phyloP scores from a whole-genome alignment of 2,888 invertebrate genomes.

The Patella depressa region DNA sequence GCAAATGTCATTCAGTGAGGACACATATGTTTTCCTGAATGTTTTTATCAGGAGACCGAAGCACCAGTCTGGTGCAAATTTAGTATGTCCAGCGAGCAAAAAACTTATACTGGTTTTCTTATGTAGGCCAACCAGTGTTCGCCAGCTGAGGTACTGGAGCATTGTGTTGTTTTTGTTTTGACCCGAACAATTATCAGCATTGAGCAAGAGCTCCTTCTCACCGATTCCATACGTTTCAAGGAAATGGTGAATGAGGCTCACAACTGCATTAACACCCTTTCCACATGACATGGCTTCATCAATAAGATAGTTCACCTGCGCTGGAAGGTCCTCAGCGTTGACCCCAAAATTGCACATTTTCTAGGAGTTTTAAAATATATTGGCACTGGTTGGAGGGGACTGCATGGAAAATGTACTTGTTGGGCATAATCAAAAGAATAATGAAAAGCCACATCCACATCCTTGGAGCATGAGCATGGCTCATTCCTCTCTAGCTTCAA shows the following conservation, averaged over 20 bases:
- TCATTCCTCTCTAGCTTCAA: no score
- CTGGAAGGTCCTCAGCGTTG: slow-evolving; percentile 30
- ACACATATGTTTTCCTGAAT: slow-evolving; percentile 18
- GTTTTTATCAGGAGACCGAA: slow-evolving; percentile 29
- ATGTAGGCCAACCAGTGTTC: slow-evolving; percentile 15
- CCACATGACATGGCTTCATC: no score
- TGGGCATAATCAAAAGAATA: slow-evolving; percentile 47
- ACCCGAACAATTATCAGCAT: no score
- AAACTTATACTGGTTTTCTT: slow-evolving; percentile 10
- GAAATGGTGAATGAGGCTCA: no score
- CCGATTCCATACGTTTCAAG: slow-evolving; percentile 29
- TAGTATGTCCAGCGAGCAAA: slow-evolving; percentile 33
- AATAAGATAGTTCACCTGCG: slow-evolving; percentile 38
- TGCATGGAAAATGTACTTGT: slow-evolving; percentile 41
- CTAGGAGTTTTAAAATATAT: slow-evolving; percentile 44
- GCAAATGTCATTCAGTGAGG: no score
- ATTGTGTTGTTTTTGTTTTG: slow-evolving; percentile 14
- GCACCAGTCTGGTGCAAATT: slow-evolving; percentile 17
- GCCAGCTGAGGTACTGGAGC: slow-evolving; percentile 29
- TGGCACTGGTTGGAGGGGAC: slow-evolving; percentile 48
- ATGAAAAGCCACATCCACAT: slow-evolving; percentile 24
- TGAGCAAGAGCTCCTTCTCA: background rate
- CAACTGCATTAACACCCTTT: no score
- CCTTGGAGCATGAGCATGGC: no score
- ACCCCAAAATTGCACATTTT: slow-evolving; percentile 48